Evolutionary conservation across 2,888 invertebrate genomes (phyloP), one percentile per base, ranked within the genome.

Genomic region (Folsomia manolachei): DNA sequence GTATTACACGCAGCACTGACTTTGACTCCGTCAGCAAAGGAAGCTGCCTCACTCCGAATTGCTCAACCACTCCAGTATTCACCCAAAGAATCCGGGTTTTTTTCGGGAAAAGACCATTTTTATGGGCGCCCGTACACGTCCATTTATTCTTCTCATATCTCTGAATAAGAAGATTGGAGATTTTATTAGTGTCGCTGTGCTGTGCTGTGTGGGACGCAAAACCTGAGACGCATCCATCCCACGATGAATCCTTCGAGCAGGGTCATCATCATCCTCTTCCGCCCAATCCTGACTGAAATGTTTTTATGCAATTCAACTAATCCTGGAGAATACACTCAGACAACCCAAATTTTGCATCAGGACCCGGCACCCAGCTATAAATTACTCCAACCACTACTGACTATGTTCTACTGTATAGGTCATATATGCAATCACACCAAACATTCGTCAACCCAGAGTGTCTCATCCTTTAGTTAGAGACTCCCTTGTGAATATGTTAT

Each of bases 1-100:
- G 75, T 77, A 81, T 81, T 79, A 79, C 79, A 81, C 81, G 79
- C 79, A 71, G 78, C 76, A 81, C 77, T 81, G 81, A 79, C 77
- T 81, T 81, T 77, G 75, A 79, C 81, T 79, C 78, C 75, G 81
- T 81, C 79, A 81, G 81, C 81, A 79, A 51, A 25, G 60, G n/a
- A 60, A n/a, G 60, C 19, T 51, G 14, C 14, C 9, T 9, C 51
- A 51, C n/a, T n/a, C n/a, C n/a, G n/a, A n/a, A n/a, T n/a, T n/a
- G n/a, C n/a, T n/a, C n/a, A n/a, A n/a, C n/a, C n/a, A n/a, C n/a
- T n/a, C n/a, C n/a, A n/a, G n/a, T n/a, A n/a, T n/a, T n/a, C n/a
- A n/a, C n/a, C n/a, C n/a, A n/a, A 60, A 21, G 4, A 14, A 66
- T 39, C 24, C 66, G 66, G 66, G 66, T 19, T 51, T 73, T 71